Evolutionary conservation across 1,140 invertebrate genomes (phyloP).

Genomic region (Pristionchus pacificus): DNA sequence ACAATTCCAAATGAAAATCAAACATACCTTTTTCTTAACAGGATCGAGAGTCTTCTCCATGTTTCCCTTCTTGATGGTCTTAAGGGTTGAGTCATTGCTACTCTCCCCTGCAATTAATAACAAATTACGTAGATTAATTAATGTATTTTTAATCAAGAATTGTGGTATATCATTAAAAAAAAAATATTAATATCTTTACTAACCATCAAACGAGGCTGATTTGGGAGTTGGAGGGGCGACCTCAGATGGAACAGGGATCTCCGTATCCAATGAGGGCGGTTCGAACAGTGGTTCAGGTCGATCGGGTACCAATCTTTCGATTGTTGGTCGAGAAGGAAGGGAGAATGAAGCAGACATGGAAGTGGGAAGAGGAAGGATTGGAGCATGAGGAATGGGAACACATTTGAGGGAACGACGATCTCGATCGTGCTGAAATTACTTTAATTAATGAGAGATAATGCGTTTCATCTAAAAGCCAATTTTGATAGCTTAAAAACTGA

Average conservation of each 20-base stretch:
- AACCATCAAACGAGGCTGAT: background rate
- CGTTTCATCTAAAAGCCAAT: no score
- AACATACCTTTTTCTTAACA: background rate
- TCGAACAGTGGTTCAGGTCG: no score
- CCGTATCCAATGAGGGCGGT: no score
- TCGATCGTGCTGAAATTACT: background rate
- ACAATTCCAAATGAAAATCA: background rate
- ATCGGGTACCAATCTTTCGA: no score
- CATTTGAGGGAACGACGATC: background rate
- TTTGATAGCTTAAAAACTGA: background rate
- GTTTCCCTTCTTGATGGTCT: constrained; percentile 22
- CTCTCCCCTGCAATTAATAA: no score
- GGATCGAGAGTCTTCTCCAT: constrained; percentile 16
- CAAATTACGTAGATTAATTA: no score
- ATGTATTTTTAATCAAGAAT: no score
- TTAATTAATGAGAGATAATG: no score
- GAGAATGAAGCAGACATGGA: background rate
- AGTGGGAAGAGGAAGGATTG: background rate
- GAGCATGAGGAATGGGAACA: background rate
- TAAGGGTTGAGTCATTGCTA: constrained; percentile 11
- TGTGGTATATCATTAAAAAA: no score
- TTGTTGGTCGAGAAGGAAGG: background rate
- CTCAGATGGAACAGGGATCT: no score
- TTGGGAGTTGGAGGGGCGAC: background rate
- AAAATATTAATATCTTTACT: constrained; percentile 7